phyloP scores from a whole-genome alignment of 2,113 vertebrate species.

The Pedionomus torquatus region DNA sequence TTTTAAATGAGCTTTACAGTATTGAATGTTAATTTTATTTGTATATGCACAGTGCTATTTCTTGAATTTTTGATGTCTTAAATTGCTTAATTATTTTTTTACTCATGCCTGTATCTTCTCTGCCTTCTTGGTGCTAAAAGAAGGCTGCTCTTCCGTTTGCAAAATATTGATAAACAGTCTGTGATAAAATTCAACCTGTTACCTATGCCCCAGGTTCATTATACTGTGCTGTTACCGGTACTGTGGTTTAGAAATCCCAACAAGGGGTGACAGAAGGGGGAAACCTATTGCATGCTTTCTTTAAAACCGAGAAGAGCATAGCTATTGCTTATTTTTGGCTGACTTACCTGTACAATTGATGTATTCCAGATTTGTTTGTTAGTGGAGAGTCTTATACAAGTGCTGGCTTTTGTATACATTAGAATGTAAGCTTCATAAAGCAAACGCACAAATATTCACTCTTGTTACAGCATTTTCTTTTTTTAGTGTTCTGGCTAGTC shows the following conservation, averaged over 20 bases:
- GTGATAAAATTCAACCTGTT: conserved; percentile 36
- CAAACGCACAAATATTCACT: conserved; percentile 55
- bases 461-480: conserved; percentile 4
- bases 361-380: conserved; percentile 71
- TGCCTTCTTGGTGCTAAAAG: conserved; percentile 59
- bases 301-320: conserved; percentile 28
- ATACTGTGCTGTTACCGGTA: conserved; percentile 17
- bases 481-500: background rate
- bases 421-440: conserved; percentile 75
- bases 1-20: conserved; percentile 57
- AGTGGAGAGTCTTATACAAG: conserved; percentile 68
- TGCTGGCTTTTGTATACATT: conserved; percentile 71
- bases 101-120: conserved; percentile 48
- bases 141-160: conserved; percentile 52
- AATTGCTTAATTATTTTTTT: conserved; percentile 47
- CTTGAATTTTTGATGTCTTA: conserved; percentile 52
- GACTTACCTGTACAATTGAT: conserved; percentile 64
- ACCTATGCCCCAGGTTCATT: conserved; percentile 30
- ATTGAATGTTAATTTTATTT: conserved; percentile 54
- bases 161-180: conserved; percentile 41
- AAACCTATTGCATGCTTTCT: conserved; percentile 56
- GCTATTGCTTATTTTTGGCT: conserved; percentile 63
- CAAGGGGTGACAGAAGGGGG: conserved; percentile 26
- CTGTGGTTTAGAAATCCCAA: conserved; percentile 21
- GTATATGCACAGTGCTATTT: conserved; percentile 59